Evolutionary conservation across 2,888 invertebrate species (phyloP).

Genomic region (Gymnocheta viridis): DNA sequence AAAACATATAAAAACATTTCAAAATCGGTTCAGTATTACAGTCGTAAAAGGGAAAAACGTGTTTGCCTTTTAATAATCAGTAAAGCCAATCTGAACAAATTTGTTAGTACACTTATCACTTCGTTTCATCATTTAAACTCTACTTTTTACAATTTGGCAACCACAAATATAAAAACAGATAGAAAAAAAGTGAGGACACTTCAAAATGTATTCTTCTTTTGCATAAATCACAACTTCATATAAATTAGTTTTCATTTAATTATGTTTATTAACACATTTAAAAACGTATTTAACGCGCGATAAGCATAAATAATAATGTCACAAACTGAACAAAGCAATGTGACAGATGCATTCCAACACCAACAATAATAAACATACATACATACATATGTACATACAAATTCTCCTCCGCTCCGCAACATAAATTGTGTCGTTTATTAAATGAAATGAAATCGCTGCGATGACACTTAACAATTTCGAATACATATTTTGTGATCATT

Average conservation of each 20-base stretch:
- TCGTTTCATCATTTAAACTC: not conserved
- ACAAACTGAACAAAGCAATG: conserved; percentile 72
- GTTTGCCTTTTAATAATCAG: no score
- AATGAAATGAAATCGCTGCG: conserved; percentile 55
- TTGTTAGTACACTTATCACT: no score
- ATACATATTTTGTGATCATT: conserved; percentile 59
- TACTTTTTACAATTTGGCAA: conserved; percentile 10
- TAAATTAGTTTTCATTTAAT: conserved; percentile 80
- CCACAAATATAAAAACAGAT: not conserved
- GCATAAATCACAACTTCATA: conserved; percentile 76
- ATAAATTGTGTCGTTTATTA: conserved; percentile 48
- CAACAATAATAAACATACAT: not conserved
- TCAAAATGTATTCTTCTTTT: conserved; percentile 13
- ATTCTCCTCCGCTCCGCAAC: no score
- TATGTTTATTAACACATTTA: conserved; percentile 80
- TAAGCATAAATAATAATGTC: conserved; percentile 81
- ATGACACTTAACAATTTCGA: conserved; percentile 66
- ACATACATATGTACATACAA: no score
- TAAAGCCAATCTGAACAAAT: no score
- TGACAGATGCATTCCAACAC: conserved; percentile 71
- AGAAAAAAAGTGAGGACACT: not conserved
- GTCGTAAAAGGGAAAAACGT: no score
- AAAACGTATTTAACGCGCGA: conserved; percentile 79
- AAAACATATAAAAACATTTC: no score
- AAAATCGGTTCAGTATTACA: no score